phyloP scores from a whole-genome alignment of 1,140 invertebrate species.

The Amphibalanus amphitrite region DNA sequence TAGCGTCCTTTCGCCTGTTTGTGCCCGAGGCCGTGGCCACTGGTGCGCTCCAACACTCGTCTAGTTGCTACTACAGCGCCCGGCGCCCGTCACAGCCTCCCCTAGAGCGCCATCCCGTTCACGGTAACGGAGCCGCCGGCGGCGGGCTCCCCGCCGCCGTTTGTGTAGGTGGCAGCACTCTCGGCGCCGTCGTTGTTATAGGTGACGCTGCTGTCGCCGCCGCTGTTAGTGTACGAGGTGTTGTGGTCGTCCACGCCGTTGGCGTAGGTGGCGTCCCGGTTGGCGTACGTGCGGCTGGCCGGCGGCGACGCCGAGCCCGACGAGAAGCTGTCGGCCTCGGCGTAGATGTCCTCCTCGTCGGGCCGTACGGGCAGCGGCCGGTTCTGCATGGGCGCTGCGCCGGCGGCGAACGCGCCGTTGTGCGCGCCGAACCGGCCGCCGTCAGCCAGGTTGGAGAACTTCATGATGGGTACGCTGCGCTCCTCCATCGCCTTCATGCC shows the following conservation, averaged over 20 bases:
- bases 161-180: slow-evolving; percentile 8
- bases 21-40: no score
- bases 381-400: slow-evolving; percentile 10
- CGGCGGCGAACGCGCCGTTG: background rate
- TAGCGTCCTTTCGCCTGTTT: no score
- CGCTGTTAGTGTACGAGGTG: no score
- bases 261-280: slow-evolving; percentile 1
- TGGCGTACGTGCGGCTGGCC: slow-evolving; percentile 10
- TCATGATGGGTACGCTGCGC: slow-evolving; percentile 2
- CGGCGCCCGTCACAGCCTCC: no score
- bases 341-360: slow-evolving; percentile 11
- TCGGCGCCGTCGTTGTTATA: background rate
- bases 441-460: slow-evolving; percentile 1
- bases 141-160: slow-evolving; percentile 4
- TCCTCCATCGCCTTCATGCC: slow-evolving; percentile 5
- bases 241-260: background rate
- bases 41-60: no score
- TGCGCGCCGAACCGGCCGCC: slow-evolving; percentile 2
- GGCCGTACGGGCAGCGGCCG: slow-evolving; percentile 8
- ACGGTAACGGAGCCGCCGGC: slow-evolving; percentile 4
- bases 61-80: background rate
- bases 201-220: background rate
- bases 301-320: slow-evolving; percentile 6
- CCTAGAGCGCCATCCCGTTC: background rate
- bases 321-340: slow-evolving; percentile 10